phyloP scores from a whole-genome alignment of 2,113 vertebrate genomes.

The Steatornis caripensis region DNA sequence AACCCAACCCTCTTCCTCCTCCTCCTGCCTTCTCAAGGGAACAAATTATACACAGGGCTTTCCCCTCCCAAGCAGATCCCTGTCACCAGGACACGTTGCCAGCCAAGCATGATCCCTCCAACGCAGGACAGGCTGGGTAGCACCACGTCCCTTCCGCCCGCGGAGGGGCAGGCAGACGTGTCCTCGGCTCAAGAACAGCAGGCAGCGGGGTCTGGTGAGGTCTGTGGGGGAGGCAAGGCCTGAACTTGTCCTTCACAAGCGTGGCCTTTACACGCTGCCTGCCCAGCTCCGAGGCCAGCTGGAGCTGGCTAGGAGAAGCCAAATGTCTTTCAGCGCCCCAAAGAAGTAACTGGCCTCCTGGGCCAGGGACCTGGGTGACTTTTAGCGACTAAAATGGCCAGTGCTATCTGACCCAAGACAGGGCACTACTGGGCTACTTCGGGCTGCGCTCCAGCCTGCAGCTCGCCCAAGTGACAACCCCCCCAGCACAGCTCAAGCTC shows the following conservation, averaged over 20 bases:
- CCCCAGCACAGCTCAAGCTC: background rate
- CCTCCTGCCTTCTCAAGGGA: background rate
- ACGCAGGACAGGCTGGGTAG: background rate
- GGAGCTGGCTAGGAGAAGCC: constrained; percentile 7
- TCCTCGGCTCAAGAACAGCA: background rate
- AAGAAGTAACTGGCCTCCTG: background rate
- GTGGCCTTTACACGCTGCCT: background rate
- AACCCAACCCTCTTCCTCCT: background rate
- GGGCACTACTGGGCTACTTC: background rate
- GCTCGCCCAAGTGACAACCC: background rate
- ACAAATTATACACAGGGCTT: background rate
- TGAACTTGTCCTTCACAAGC: background rate
- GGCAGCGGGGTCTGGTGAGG: background rate
- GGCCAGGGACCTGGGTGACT: constrained; percentile 12
- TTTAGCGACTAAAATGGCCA: background rate
- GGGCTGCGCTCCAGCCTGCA: background rate
- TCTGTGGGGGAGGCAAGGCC: background rate
- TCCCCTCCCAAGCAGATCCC: background rate
- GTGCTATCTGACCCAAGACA: background rate
- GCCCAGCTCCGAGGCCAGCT: background rate
- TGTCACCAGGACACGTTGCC: background rate
- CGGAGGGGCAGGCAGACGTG: background rate
- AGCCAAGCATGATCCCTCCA: background rate
- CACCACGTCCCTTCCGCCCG: fast-evolving
- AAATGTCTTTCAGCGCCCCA: background rate